Conservation (phyloP, 2,888 invertebrate genomes). For the Eustalomyia histrio region DNA sequence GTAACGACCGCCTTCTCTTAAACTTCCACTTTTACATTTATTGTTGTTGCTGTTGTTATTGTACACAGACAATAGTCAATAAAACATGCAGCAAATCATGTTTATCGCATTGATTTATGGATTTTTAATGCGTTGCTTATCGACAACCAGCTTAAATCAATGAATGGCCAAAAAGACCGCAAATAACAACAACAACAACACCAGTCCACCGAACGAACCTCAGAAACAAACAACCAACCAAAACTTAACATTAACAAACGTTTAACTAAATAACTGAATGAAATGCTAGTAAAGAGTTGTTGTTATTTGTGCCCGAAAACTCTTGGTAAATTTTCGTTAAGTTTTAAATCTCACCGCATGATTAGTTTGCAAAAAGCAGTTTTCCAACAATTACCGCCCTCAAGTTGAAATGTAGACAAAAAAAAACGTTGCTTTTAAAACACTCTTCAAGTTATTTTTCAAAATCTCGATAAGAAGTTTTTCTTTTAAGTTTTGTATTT, state of each 20-base stretch:
- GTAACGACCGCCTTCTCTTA: conserved; percentile 42
- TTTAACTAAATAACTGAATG: conserved; percentile 40
- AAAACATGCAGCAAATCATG: conserved; percentile 80
- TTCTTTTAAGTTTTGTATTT: conserved; percentile 43
- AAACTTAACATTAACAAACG: conserved; percentile 37
- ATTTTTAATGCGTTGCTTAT: conserved; percentile 80
- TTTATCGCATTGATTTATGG: conserved; percentile 80
- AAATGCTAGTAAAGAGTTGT: conserved; percentile 46
- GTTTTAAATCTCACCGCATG: conserved; percentile 79
- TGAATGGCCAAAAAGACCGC: conserved; percentile 65
- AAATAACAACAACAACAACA: conserved; percentile 46
- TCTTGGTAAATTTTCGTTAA: conserved; percentile 63
- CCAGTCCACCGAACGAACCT: too few relatives aligned
- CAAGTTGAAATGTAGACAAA: conserved; percentile 42
- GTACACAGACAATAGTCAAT: conserved; percentile 78
- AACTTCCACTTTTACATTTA: conserved; percentile 36
- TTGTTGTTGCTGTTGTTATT: conserved; percentile 13
- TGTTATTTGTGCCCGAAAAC: conserved; percentile 49
- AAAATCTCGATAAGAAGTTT: conserved; percentile 63
- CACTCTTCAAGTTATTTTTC: conserved; percentile 11
- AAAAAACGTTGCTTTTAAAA: conserved; percentile 7
- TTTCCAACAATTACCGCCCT: conserved; percentile 61
- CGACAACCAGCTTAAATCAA: conserved; percentile 77
- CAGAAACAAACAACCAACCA: conserved; percentile 53
- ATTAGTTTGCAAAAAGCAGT: conserved; percentile 73